Conservation (phyloP, 2,797 vertebrate genomes). For the Hyperoplus lanceolatus region DNA sequence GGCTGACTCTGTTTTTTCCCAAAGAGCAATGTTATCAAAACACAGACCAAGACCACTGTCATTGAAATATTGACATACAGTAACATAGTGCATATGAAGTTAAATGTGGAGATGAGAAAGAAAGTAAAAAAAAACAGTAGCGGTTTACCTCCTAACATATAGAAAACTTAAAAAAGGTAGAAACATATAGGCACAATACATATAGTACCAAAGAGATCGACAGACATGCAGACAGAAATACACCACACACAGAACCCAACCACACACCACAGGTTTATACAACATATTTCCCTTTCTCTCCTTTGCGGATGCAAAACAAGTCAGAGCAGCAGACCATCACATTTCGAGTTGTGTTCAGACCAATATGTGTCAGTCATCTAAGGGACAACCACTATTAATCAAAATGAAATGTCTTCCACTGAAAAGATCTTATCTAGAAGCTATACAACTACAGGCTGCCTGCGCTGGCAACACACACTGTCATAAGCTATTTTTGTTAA, state of each 20-base stretch:
- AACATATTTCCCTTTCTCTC: slow-evolving; percentile 48
- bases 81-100: too few relatives aligned
- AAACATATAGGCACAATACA: neutral
- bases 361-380: slow-evolving; percentile 71
- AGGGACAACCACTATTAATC: slow-evolving; percentile 69
- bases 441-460: slow-evolving; percentile 19
- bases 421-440: slow-evolving; percentile 68
- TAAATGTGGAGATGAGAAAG: too few relatives aligned
- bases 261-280: slow-evolving; percentile 58
- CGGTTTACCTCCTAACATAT: too few relatives aligned
- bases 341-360: slow-evolving; percentile 69
- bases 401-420: slow-evolving; percentile 55
- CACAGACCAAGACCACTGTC: too few relatives aligned
- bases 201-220: slow-evolving; percentile 12
- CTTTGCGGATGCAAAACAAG: slow-evolving; percentile 54
- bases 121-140: too few relatives aligned
- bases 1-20: too few relatives aligned
- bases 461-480: slow-evolving; percentile 6
- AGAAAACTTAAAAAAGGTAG: too few relatives aligned
- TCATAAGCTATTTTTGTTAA: neutral
- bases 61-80: too few relatives aligned
- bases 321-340: slow-evolving; percentile 79
- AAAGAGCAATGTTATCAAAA: too few relatives aligned
- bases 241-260: slow-evolving; percentile 28
- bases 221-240: slow-evolving; percentile 27